phyloP scores from a whole-genome alignment of 2,888 invertebrate species.

The Himalopsyche tibetana region DNA sequence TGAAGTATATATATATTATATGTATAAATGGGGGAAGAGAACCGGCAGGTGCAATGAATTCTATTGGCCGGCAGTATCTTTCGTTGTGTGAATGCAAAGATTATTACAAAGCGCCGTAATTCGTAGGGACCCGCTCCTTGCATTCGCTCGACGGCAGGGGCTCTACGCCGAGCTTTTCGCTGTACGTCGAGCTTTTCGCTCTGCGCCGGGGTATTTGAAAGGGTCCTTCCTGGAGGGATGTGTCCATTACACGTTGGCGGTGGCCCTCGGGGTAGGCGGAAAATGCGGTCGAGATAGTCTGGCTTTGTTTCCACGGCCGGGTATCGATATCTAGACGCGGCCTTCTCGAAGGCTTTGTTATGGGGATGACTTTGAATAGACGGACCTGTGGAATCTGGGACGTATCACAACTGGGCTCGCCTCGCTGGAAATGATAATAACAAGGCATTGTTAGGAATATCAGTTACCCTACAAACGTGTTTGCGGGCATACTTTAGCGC shows the following conservation, averaged over 20 bases:
- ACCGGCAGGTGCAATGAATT: slow-evolving; percentile 63
- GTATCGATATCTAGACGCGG: slow-evolving; percentile 59
- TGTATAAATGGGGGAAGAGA: slow-evolving; percentile 53
- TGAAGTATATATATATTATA: slow-evolving; percentile 45
- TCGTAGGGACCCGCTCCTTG: slow-evolving; percentile 51
- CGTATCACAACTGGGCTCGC: not conserved
- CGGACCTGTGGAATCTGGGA: slow-evolving; percentile 51
- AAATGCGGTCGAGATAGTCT: slow-evolving; percentile 55
- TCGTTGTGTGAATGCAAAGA: slow-evolving; percentile 61
- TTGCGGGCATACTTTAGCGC: not conserved
- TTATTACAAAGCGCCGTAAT: slow-evolving; percentile 63
- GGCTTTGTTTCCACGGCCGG: slow-evolving; percentile 61
- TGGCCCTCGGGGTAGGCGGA: slow-evolving; percentile 35
- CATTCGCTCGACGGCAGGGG: slow-evolving; percentile 41
- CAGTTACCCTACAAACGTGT: not conserved
- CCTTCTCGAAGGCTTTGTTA: slow-evolving; percentile 45
- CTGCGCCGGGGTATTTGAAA: slow-evolving; percentile 51
- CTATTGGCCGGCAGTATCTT: slow-evolving; percentile 62
- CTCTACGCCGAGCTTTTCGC: slow-evolving; percentile 31
- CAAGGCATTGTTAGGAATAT: not conserved
- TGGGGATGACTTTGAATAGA: slow-evolving; percentile 43
- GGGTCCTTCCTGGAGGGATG: slow-evolving; percentile 58
- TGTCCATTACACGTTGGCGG: slow-evolving; percentile 59
- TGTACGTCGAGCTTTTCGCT: slow-evolving; percentile 33
- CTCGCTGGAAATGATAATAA: not conserved